Conservation (phyloP, 2,888 invertebrate genomes). For the Phytoseiulus persimilis region DNA sequence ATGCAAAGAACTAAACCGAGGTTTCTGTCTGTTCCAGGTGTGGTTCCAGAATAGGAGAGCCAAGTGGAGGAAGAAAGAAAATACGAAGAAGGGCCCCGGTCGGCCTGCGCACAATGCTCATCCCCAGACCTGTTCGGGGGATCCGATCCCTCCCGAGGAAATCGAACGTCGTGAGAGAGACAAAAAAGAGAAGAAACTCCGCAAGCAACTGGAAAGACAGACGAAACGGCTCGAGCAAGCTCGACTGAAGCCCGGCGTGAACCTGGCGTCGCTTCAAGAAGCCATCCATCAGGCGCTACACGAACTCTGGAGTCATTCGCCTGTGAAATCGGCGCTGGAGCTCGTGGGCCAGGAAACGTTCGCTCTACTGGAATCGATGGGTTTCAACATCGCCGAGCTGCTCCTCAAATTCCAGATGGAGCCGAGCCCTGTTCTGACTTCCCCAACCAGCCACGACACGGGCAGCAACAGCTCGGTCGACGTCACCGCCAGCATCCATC, state of each 20-base stretch:
- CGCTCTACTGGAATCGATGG: conserved; percentile 44
- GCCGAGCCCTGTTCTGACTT: conserved; percentile 40
- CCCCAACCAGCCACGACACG: conserved; percentile 28
- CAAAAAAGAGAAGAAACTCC: conserved; percentile 57
- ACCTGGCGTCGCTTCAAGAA: conserved; percentile 45
- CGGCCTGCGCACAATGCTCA: conserved; percentile 96
- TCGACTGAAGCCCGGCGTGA: conserved; percentile 45
- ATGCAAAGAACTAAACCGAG: no score
- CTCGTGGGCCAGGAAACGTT: conserved; percentile 45
- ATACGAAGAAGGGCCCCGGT: conserved; percentile 95
- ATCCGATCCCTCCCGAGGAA: conserved; percentile 78
- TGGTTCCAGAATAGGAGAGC: conserved; percentile 99
- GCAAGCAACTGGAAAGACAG: conserved; percentile 81
- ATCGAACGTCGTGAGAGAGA: conserved; percentile 50
- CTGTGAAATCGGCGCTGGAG: conserved; percentile 43
- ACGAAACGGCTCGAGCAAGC: conserved; percentile 65
- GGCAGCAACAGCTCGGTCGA: conserved; percentile 6
- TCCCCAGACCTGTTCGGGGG: conserved; percentile 92
- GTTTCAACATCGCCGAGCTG: conserved; percentile 44
- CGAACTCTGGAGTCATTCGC: conserved; percentile 44
- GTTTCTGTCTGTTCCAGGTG: conserved; percentile 60
- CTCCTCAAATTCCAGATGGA: conserved; percentile 40
- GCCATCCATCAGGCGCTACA: conserved; percentile 45
- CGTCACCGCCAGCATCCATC: conserved; percentile 40
- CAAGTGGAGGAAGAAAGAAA: conserved; percentile 98